phyloP scores from a whole-genome alignment of 1,140 invertebrate genomes.

The Limonius californicus region DNA sequence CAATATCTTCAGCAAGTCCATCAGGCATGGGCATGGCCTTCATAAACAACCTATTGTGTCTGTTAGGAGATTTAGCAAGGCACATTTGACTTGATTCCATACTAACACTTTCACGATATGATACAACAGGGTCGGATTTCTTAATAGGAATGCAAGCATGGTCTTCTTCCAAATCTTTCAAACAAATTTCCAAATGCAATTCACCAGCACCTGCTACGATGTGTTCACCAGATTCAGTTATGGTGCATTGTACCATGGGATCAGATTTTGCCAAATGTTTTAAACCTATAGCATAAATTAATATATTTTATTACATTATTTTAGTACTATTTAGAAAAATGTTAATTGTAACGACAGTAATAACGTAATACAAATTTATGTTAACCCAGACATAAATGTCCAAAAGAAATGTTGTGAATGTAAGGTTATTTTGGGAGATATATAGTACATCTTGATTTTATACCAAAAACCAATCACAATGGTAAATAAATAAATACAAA shows the following conservation, averaged over 20 bases:
- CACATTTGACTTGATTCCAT: conserved; percentile 94
- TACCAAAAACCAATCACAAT: too few species aligned
- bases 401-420: too few species aligned
- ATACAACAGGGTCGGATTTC: conserved; percentile 98
- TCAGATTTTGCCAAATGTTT: conserved; percentile 99
- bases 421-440: too few species aligned
- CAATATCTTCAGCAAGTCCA: conserved; percentile 95
- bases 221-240: conserved; percentile 99
- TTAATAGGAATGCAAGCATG: conserved; percentile 99
- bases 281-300: conserved; percentile 68
- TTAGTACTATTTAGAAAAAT: neutral
- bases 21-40: conserved; percentile 94
- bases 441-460: too few species aligned
- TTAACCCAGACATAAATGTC: too few species aligned
- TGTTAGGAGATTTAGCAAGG: conserved; percentile 99
- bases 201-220: conserved; percentile 99
- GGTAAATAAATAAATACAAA: too few species aligned
- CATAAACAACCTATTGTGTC: conserved; percentile 98
- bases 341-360: too few species aligned
- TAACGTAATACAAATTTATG: too few species aligned
- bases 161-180: conserved; percentile 99
- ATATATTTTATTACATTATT: too few species aligned
- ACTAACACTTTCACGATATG: conserved; percentile 96
- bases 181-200: conserved; percentile 98
- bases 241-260: conserved; percentile 99